These are phyloP conservation scores for Falco naumanni DNA, from an alignment of 2,797 vertebrate species.

Conservation along the genomic window DNA sequence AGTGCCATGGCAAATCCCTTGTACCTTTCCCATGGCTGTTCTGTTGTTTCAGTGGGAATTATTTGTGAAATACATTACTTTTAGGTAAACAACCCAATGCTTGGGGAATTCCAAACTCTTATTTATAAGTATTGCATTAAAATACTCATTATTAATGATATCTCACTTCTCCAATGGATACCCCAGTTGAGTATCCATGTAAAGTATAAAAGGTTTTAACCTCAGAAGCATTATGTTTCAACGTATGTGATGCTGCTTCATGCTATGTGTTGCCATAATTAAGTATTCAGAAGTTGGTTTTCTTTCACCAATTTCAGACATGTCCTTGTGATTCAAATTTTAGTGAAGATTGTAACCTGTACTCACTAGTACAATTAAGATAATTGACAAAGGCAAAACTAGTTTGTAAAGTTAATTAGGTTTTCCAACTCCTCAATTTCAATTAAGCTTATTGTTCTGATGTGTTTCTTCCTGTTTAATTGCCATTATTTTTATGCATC, in stretches of 20 bases:
- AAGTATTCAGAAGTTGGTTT: not conserved
- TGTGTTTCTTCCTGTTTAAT: constrained; percentile 73
- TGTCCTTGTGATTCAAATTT: constrained; percentile 46
- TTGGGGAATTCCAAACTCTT: not conserved
- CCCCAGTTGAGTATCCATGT: not conserved
- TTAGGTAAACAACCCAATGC: not conserved
- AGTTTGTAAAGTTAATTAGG: constrained; percentile 83
- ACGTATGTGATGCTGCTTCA: not conserved
- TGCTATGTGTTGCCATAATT: not conserved
- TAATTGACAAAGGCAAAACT: constrained; percentile 80
- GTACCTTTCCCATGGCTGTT: not conserved
- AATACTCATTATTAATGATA: not conserved
- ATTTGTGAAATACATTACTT: not conserved
- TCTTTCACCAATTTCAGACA: constrained; percentile 18
- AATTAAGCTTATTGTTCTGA: constrained; percentile 79
- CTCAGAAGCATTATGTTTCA: not conserved
- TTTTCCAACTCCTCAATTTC: constrained; percentile 81
- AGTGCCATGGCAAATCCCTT: not conserved
- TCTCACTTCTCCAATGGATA: not conserved
- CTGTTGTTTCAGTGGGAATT: not conserved
- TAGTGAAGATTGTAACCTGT: constrained; percentile 62
- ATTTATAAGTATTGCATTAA: not conserved
- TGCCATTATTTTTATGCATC: constrained; percentile 60
- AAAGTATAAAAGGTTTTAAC: not conserved
- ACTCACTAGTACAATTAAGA: constrained; percentile 71